These are phyloP conservation scores for Planococcus citri DNA, from an alignment of 1,140 invertebrate genomes.

Conservation along the genomic window DNA sequence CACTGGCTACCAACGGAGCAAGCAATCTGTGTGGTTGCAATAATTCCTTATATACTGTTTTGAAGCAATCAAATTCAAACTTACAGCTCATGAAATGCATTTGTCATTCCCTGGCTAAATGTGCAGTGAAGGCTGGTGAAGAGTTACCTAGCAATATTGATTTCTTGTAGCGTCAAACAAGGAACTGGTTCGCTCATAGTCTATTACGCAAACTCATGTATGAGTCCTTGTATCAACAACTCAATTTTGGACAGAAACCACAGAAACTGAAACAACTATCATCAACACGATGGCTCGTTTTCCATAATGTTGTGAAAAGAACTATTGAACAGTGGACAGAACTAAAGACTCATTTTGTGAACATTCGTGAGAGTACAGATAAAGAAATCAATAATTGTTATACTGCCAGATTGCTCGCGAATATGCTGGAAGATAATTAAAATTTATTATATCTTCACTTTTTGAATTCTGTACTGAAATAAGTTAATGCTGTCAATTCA, in stretches of 20 bases:
- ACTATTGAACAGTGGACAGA: slow-evolving; percentile 26
- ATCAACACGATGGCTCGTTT: slow-evolving; percentile 25
- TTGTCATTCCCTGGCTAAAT: slow-evolving; percentile 21
- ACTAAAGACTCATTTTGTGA: slow-evolving; percentile 25
- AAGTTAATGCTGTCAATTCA: slow-evolving; percentile 24
- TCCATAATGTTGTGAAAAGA: slow-evolving; percentile 22
- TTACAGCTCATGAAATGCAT: slow-evolving; percentile 23
- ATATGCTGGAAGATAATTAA: slow-evolving; percentile 21
- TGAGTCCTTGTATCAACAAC: slow-evolving; percentile 15
- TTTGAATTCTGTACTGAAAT: slow-evolving; percentile 23
- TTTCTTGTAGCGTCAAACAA: slow-evolving; percentile 18
- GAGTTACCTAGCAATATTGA: slow-evolving; percentile 21
- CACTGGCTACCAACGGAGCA: slow-evolving; percentile 21
- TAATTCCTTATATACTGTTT: slow-evolving; percentile 17
- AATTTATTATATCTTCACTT: slow-evolving; percentile 26
- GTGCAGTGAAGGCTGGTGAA: slow-evolving; percentile 21
- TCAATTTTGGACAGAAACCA: slow-evolving; percentile 15
- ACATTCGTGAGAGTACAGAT: slow-evolving; percentile 17
- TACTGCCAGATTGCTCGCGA: slow-evolving; percentile 23
- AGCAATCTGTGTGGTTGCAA: slow-evolving; percentile 18
- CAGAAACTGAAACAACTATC: slow-evolving; percentile 24
- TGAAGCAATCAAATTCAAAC: slow-evolving; percentile 22
- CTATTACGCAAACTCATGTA: slow-evolving; percentile 1
- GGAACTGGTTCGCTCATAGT: slow-evolving; percentile 20
- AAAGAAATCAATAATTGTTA: slow-evolving; percentile 20